These are phyloP conservation scores for Lottia gigantea DNA, from an alignment of 2,888 invertebrate species.

Conservation along the genomic window DNA sequence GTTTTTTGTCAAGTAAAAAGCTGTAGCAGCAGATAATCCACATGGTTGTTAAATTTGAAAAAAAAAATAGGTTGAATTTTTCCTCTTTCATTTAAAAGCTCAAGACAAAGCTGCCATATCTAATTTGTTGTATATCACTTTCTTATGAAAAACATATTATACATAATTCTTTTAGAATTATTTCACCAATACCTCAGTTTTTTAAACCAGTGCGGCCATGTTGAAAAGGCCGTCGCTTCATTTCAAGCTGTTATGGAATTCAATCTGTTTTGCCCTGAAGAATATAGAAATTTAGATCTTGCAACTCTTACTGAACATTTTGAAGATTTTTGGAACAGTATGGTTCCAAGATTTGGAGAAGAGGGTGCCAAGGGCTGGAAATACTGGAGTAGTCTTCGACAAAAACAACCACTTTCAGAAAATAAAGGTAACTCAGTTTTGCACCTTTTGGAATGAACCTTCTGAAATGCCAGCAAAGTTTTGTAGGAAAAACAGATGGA, in stretches of 20 bases:
- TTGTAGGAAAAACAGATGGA: no score
- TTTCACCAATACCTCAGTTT: conserved; percentile 63
- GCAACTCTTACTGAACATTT: conserved; percentile 58
- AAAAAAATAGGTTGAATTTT: no score
- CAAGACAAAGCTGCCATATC: no score
- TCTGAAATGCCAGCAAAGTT: conserved; percentile 1
- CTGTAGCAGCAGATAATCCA: no score
- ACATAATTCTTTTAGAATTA: conserved; percentile 61
- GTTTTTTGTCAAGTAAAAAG: no score
- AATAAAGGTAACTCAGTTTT: background rate
- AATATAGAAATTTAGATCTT: conserved; percentile 38
- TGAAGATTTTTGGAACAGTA: conserved; percentile 69
- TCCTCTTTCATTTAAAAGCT: no score
- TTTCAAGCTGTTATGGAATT: conserved; percentile 69
- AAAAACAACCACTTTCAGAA: conserved; percentile 17
- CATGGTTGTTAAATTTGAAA: no score
- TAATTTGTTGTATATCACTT: no score
- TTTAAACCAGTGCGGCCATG: conserved; percentile 65
- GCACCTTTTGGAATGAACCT: background rate
- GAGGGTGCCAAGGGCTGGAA: conserved; percentile 64
- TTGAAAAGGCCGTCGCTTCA: conserved; percentile 67
- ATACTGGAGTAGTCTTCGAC: conserved; percentile 42
- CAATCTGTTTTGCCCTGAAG: conserved; percentile 64
- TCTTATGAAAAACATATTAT: background rate
- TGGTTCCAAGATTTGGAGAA: conserved; percentile 67